Evolutionary conservation across 2,113 vertebrate species (phyloP), one percentile per base, ranked within the genome.

Genomic region (Ciconia maguari): DNA sequence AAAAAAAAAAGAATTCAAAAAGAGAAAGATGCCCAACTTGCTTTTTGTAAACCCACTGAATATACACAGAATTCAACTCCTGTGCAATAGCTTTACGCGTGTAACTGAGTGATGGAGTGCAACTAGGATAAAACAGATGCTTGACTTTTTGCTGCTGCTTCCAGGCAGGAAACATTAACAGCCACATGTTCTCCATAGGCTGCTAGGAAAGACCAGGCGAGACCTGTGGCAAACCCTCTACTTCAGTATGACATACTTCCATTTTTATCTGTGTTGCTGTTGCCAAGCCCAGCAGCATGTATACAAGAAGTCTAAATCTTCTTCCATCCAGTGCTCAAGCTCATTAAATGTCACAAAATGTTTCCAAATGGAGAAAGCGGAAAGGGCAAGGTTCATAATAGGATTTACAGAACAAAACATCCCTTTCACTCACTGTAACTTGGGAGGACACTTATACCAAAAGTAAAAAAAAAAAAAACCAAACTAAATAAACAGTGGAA

Each of bases 291-390:
- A 82, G 78, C 21, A 79, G 60, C 62, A 79, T 10, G 27, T 27
- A 42, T 2, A 26, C 0, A 1, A 76, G 60, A 60, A 72, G 22
- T 9, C 66, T 85, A 80, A 70, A 70, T 36, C 58, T 74, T 68
- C 54, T 66, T 91, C 74, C 60, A 57, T 20, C 26, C 29, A 93
- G 41, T n/a, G 76, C 68, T 86, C 79, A 44, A 87, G 87, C 87
- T 93, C 90, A 91, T 90, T 96, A 90, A 93, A 91, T 85, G 84
- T 91, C 93, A 96, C 70, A 90, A 95, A 96, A 95, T 52, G 66
- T 57, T 93, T 94, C 94, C 68, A 95, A 94, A 89, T 4, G 4
- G 89, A 79, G 78, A 72, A 83, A 66, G 75, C 2, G 0, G 72
- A 93, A 96, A 95, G 96, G 93, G 58, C 83, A 88, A 80, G 42